Percentiles rank a stretch among this genome's conserved stretches.
Evolutionary conservation across 2,888 invertebrate genomes (phyloP).

Genomic region (Harpalus rufipes): DNA sequence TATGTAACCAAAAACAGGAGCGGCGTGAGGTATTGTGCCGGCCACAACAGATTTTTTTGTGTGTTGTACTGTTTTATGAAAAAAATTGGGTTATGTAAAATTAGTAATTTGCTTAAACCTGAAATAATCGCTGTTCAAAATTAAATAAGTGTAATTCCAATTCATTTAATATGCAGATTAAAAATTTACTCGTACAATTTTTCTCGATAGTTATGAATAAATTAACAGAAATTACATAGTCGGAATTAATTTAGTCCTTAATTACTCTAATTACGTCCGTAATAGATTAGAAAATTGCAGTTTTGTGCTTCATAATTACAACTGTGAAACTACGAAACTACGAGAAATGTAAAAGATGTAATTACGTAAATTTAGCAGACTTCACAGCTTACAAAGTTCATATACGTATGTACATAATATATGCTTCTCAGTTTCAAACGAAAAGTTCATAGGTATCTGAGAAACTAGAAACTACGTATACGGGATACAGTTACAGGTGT

Average conservation of each 20-base stretch:
- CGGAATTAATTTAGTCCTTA: neutral
- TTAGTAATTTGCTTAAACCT: neutral
- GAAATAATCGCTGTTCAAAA: neutral
- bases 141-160: neutral
- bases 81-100: too few relatives aligned
- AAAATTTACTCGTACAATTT: neutral
- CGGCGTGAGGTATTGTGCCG: too few relatives aligned
- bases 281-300: neutral
- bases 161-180: conserved; percentile 7
- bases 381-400: neutral
- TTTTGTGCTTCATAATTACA: neutral
- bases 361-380: neutral
- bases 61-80: too few relatives aligned
- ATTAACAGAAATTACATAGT: neutral
- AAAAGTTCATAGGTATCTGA: neutral
- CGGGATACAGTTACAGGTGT: neutral
- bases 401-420: neutral
- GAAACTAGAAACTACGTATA: neutral
- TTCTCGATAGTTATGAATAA: conserved; percentile 15
- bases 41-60: too few relatives aligned
- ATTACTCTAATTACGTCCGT: neutral
- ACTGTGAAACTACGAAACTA: neutral
- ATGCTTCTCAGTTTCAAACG: neutral
- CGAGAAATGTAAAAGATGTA: neutral
- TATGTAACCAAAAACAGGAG: too few relatives aligned